phyloP scores from a whole-genome alignment of 2,888 invertebrate genomes.

The Amphiduros pacificus region DNA sequence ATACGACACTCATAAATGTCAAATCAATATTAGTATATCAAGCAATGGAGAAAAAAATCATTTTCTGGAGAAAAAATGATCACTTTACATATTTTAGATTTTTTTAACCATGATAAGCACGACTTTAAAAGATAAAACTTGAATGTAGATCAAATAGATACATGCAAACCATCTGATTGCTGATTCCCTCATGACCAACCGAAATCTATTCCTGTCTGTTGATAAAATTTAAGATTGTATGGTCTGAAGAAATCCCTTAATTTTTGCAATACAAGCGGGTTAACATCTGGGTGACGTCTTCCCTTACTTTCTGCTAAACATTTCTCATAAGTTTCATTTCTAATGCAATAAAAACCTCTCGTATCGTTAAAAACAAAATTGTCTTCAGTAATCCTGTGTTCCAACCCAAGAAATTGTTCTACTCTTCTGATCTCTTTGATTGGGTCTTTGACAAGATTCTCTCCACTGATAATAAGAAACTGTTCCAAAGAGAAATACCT shows the following conservation, averaged over 20 bases:
- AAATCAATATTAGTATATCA: no score
- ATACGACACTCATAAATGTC: no score
- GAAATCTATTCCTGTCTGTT: conserved; percentile 85
- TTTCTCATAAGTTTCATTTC: conserved; percentile 69
- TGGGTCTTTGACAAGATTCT: conserved; percentile 45
- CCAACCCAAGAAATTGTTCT: conserved; percentile 50
- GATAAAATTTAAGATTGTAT: conserved; percentile 62
- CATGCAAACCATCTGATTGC: no score
- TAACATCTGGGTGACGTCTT: conserved; percentile 84
- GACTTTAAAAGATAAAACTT: no score
- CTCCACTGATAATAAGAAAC: conserved; percentile 83
- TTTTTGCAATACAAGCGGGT: conserved; percentile 66
- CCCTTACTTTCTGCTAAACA: conserved; percentile 87
- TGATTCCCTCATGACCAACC: conserved; percentile 76
- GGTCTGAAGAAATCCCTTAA: conserved; percentile 43
- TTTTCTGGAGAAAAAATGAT: no score
- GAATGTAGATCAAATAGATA: no score
- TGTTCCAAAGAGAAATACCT: conserved; percentile 88
- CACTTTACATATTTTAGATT: no score
- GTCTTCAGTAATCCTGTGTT: conserved; percentile 61
- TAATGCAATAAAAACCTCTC: conserved; percentile 89
- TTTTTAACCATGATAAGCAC: no score
- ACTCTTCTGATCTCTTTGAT: conserved; percentile 43
- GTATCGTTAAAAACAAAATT: conserved; percentile 96
- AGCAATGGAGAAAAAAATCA: no score